Evolutionary conservation across 2,113 vertebrate species (phyloP), one percentile per base, ranked within the genome.

Genomic region (Chascanopsetta lugubris): DNA sequence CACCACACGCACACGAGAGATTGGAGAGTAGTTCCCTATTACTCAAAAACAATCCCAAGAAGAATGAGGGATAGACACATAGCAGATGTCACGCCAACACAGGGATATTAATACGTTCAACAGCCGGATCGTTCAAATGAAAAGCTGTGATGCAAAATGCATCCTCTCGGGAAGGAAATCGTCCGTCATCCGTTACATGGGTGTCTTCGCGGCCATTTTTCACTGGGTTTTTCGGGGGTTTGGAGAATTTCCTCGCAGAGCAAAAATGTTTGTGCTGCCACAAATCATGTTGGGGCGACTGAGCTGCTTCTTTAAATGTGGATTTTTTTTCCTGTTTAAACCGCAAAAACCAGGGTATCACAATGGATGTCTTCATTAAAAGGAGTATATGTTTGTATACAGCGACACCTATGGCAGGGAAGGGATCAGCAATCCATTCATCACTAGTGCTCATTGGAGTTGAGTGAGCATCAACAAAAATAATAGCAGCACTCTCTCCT

Each of bases 31-130:
- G n/a, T n/a, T n/a, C n/a, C n/a, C n/a, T n/a, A n/a, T n/a, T n/a
- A n/a, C n/a, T n/a, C n/a, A n/a, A n/a, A n/a, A n/a, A n/a, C n/a
- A n/a, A n/a, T n/a, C n/a, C n/a, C n/a, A n/a, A n/a, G n/a, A 22
- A 67, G 67, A 70, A 77, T 32, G 18, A 36, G 25, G 48, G 36
- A 61, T 12, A 49, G n/a, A 34, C 22, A 6, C n/a, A 25, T 5
- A 30, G 40, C 50, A 71, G 51, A 72, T 55, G 58, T 53, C 65
- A 30, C 24, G 64, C 61, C 50, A 55, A 60, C 34, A 56, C 9
- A 27, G 22, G 12, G 43, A 48, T 24, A 49, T 62, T 34, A 63
- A 77, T 64, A 46, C 25, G 53, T 79, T 60, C 46, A 70, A 29
- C 10, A 6, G 58, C 17, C 49, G 7, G 32, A 27, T 49, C 36